Evolutionary conservation across 1,140 invertebrate species (phyloP), one percentile per base, ranked within the genome.

Genomic region (Hylyphantes graminicola): DNA sequence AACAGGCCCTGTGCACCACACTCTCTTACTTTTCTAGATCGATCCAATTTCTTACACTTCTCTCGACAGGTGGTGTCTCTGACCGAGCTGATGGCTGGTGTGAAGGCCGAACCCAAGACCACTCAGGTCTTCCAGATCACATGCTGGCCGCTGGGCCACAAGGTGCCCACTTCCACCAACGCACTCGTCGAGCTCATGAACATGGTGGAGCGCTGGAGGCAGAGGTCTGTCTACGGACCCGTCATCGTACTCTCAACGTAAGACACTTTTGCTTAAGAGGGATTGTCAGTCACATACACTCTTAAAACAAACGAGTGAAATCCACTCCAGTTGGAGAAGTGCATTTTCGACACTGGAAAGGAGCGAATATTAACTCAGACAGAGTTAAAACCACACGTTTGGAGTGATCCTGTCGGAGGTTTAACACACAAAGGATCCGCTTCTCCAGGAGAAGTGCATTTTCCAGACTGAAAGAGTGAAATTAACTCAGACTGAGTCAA

Each of bases 131-230:
- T 98, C 89, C 96, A 98, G 89, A 89, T 98, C 67, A 96, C 95
- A 7, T 97, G 96, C 89, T 98, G 97, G 97, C 97, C 97, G 0
- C 95, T 97, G 93, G 96, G 96, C 13, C 96, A 98, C 88, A 92
- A 93, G 88, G 96, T 98, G n/a, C 97, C 97, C 0, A 96, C 96
- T 0, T 98, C 96, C 2, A 98, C 97, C 54, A 97, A 98, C 89
- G 97, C 97, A 12, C 91, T 99, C 67, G 96, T 99, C 6, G 97
- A 99, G 88, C 92, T 99, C 78, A 98, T 99, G 96, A 98, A 98
- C 89, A 98, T 98, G 95, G 97, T 99, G 0, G 96, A 99, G 88
- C 91, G 97, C 64, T 99, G 98, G 97, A 92, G 97, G 75, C 96
- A 97, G 88, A 92, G 96, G 87, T 96, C 95, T 5, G 96, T 96